Evolutionary conservation across 2,797 vertebrate species (phyloP), one percentile per base, ranked within the genome.

Genomic region (Myripristis murdjan): DNA sequence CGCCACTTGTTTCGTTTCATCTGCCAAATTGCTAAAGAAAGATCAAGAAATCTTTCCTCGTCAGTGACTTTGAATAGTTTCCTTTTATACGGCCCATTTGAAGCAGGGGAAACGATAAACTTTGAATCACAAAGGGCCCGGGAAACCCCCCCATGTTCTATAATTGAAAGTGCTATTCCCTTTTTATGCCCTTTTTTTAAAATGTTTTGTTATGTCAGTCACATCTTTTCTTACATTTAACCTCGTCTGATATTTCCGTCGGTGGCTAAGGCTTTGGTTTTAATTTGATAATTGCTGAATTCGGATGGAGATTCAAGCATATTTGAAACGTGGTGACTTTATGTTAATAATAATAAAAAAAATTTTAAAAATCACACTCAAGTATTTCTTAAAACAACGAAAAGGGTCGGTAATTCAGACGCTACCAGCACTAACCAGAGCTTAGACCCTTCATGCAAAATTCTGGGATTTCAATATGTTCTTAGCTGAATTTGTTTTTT

Each of bases 1-100:
- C 51, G 31, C 76, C 51, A 47, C 87, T 90, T 89, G 83, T 92
- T 92, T 92, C 78, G 85, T 88, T 94, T 93, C 88, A 91, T 94
- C 91, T 84, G 49, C 69, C 70, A 61, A 68, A 79, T 87, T 76
- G 77, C 73, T 65, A 37, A 87, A 89, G 70, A 84, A 83, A 84
- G 79, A 91, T 90, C 75, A 73, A 67, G 77, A 81, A 80, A 80
- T 82, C 61, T 85, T 86, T 75, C 55, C 70, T 46, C 23, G 28
- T 84, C 73, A 49, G 61, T 77, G 82, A 82, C 86, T 91, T 75
- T 75, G 80, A 82, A 88, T 89, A 63, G 88, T 85, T 92, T 79
- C 70, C 63, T 87, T 92, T 93, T 67, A 81, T 78, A 82, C 55
- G 77, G 52, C 67, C 79, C 83, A 89, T 92, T 90, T 89, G 73